Conservation (phyloP, 2,797 vertebrate species). For the Falco berigora region DNA sequence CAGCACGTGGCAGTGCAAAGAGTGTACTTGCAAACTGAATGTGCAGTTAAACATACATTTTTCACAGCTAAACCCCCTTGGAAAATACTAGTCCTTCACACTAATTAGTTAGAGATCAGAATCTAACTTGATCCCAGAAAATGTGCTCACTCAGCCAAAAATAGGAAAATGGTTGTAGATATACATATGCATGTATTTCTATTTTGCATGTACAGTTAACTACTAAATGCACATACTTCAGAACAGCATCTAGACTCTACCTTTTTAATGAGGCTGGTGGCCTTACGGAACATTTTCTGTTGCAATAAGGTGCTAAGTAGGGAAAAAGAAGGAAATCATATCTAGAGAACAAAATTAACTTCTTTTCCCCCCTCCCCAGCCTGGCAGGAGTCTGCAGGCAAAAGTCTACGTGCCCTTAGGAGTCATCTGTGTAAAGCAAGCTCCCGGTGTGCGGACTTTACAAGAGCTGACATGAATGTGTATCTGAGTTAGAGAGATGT, state of each 20-base stretch:
- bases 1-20: not conserved
- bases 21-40: not conserved
- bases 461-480: not conserved
- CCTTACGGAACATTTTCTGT: not conserved
- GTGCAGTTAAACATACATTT: not conserved
- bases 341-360: not conserved
- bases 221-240: not conserved
- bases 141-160: not conserved
- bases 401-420: not conserved
- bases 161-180: not conserved
- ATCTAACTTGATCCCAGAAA: not conserved
- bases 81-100: not conserved
- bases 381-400: not conserved
- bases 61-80: not conserved
- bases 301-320: not conserved
- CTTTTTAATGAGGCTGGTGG: not conserved
- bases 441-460: not conserved
- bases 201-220: not conserved
- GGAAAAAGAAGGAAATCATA: not conserved
- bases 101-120: constrained; percentile 14
- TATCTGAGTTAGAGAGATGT: not conserved
- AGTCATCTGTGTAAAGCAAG: not conserved
- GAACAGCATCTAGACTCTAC: not conserved
- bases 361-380: no score
- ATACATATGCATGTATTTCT: not conserved